Evolutionary conservation across 2,113 vertebrate species (phyloP).

Genomic region (Mormyrus iriodes): DNA sequence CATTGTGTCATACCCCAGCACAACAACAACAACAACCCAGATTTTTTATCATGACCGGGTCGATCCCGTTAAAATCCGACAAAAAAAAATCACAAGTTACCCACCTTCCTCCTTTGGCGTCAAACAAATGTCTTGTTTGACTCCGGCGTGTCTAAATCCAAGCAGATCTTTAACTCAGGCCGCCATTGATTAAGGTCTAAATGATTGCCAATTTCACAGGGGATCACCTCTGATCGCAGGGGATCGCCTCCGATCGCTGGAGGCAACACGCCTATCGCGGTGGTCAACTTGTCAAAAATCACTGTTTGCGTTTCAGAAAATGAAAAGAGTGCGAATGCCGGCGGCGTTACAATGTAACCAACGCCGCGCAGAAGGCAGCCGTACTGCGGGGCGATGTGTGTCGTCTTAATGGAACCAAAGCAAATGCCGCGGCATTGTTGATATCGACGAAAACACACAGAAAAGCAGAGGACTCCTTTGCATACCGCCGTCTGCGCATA

Average conservation of each 20-base stretch:
- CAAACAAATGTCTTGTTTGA: conserved; percentile 25
- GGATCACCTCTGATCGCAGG: conserved; percentile 31
- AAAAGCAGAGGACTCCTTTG: not conserved
- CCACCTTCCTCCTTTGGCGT: conserved; percentile 45
- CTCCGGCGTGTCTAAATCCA: not conserved
- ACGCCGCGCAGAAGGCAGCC: not conserved
- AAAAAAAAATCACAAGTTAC: conserved; percentile 38
- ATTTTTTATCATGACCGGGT: not conserved
- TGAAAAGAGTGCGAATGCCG: not conserved
- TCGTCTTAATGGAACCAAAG: not conserved
- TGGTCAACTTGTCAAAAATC: conserved; percentile 18
- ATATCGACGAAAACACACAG: not conserved
- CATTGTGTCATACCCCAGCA: not conserved
- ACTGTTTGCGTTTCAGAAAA: not conserved
- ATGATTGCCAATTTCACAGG: conserved; percentile 16
- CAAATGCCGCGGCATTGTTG: not conserved
- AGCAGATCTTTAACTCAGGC: conserved; percentile 25
- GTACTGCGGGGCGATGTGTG: not conserved
- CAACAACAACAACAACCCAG: not conserved
- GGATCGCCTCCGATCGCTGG: too few relatives aligned
- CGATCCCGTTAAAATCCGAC: conserved; percentile 9
- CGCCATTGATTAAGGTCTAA: conserved; percentile 21
- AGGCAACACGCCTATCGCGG: conserved; percentile 23
- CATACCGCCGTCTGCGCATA: conserved; percentile 18
- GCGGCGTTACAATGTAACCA: not conserved